Evolutionary conservation across 1,140 invertebrate species (phyloP).

Genomic region (Rhizoglyphus robini): DNA sequence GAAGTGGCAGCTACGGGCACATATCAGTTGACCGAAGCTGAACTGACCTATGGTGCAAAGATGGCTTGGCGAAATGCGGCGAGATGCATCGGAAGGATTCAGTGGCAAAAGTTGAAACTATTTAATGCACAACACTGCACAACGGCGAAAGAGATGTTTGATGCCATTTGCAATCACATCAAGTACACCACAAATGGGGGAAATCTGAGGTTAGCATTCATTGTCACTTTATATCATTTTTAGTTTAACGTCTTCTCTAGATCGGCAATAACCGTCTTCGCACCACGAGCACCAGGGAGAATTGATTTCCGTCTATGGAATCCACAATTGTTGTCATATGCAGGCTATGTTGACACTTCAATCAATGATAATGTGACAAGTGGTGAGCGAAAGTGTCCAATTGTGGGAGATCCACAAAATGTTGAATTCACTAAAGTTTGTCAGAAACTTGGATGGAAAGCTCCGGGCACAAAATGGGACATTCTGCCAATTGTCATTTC

Average conservation of each 20-base stretch:
- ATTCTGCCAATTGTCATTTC: slow-evolving; percentile 76
- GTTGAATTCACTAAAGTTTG: slow-evolving; percentile 84
- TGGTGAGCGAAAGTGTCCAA: neutral
- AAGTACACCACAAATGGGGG: slow-evolving; percentile 94
- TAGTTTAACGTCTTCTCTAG: slow-evolving; percentile 39
- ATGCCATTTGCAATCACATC: slow-evolving; percentile 88
- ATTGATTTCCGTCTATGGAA: slow-evolving; percentile 89
- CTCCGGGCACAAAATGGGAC: slow-evolving; percentile 61
- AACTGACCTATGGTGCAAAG: slow-evolving; percentile 85
- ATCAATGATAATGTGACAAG: slow-evolving; percentile 4
- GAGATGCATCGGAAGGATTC: slow-evolving; percentile 82
- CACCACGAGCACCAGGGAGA: slow-evolving; percentile 58
- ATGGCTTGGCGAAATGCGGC: slow-evolving; percentile 84
- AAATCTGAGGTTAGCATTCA: slow-evolving; percentile 64
- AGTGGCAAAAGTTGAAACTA: slow-evolving; percentile 91
- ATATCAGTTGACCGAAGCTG: slow-evolving; percentile 80
- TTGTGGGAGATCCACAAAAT: slow-evolving; percentile 40
- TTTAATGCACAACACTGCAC: slow-evolving; percentile 86
- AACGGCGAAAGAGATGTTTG: slow-evolving; percentile 87
- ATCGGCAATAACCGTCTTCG: slow-evolving; percentile 86
- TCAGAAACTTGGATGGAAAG: slow-evolving; percentile 75
- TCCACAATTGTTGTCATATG: slow-evolving; percentile 68
- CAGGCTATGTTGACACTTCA: slow-evolving; percentile 51
- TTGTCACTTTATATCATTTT: neutral
- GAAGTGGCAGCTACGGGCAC: slow-evolving; percentile 46